Percentiles rank a stretch among this genome's conserved stretches.
phyloP scores from a whole-genome alignment of 2,113 vertebrate species.

The Lophotis ruficrista region DNA sequence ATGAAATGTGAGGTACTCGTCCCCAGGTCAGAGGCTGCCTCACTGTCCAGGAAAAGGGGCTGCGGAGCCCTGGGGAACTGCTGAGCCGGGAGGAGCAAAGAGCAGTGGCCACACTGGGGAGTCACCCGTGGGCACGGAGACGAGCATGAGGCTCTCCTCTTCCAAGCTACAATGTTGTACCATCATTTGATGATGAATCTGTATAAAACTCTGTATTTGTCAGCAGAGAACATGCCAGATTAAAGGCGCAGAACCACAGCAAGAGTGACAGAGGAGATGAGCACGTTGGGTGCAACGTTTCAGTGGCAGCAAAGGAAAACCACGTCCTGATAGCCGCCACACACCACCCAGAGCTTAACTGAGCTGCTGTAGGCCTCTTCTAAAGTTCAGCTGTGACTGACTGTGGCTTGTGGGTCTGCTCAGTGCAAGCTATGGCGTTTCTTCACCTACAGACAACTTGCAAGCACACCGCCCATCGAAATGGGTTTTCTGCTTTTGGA shows the following conservation, averaged over 20 bases:
- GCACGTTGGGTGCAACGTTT: accelerated
- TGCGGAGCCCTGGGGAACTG: accelerated
- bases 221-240: not conserved
- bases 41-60: not conserved
- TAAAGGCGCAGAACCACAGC: not conserved
- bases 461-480: accelerated
- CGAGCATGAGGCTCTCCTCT: not conserved
- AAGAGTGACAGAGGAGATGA: not conserved
- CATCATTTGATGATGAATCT: not conserved
- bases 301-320: not conserved
- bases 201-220: not conserved
- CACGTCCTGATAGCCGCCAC: not conserved
- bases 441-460: not conserved
- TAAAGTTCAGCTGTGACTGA: not conserved
- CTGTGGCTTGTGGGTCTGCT: not conserved
- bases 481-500: not conserved
- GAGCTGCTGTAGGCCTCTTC: not conserved
- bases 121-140: not conserved
- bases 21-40: not conserved
- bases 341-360: not conserved
- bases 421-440: not conserved
- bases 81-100: not conserved
- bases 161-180: accelerated
- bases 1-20: accelerated
- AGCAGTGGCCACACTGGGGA: not conserved